Base-by-base conservation (phyloP, 2,888 invertebrate species). In the Aspidiotus rigidus region DNA sequence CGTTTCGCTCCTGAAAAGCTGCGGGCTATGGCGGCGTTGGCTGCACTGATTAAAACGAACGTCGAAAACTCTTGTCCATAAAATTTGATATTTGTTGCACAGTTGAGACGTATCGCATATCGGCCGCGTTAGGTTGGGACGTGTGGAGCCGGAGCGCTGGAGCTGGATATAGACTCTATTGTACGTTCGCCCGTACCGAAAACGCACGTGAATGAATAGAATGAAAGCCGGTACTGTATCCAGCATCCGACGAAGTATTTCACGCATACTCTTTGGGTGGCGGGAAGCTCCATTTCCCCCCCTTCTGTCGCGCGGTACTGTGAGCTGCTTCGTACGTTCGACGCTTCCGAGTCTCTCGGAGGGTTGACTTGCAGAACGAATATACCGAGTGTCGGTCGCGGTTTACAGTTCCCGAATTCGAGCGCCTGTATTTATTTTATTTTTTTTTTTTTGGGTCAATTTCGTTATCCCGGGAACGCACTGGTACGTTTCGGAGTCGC, bases 351-450 rank as follows among this genome's bases (percentile, higher is more conserved):
- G 57, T 67, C 59, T 60, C 59, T 59, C 49, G 64, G 40, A 13
- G 56, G 64, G 41, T 55, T 60, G 60, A 67, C 59, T 60, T 67
- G 67, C 67, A 67, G 67, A 67, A 66, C 40, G 57, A 59, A 49
- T 60, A 60, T 39, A 60, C 60, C 49, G 67, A 67, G 67, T 60
- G 53, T 67, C 44, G 41, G 67, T 59, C 60, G 67, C 40, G 41
- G 66, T 67, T 39, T 40, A 39, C 60, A 17, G 49, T 64, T 49
- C n/a, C 8, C 28, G 59, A 59, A 59, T 17, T 16, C 16, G 49
- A 49, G 49, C 49, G 49, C 11, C n/a, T n/a, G 59, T 59, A 39
- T 16, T 55, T 55, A 16, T 55, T 13, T 17, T 55, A n/a, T n/a
- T n/a, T 7, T 55, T 55, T 15, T 55, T 55, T 55, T 55, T 28